Percentiles rank a stretch among this genome's conserved stretches.
Conservation (phyloP, 2,113 vertebrate genomes). For the Bufo gargarizans region DNA sequence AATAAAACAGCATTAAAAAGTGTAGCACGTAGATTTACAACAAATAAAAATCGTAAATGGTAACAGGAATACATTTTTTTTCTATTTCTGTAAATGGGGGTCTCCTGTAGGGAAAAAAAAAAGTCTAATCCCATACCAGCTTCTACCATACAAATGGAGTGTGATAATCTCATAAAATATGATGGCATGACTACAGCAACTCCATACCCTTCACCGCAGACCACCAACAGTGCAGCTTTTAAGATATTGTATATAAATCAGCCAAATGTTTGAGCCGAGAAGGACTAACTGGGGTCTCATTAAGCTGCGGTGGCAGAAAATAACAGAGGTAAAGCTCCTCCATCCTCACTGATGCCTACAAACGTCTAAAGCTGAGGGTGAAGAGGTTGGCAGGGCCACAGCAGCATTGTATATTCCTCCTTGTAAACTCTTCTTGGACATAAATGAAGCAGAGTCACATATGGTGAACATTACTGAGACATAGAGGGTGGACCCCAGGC, state of each 20-base stretch:
- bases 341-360: not conserved
- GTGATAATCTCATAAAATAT: conserved; percentile 16
- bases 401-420: not conserved
- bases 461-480: conserved; percentile 32
- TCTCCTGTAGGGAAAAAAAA: not conserved
- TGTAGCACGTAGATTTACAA: too few species aligned
- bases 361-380: not conserved
- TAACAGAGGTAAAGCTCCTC: not conserved
- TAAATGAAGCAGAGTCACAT: conserved; percentile 22
- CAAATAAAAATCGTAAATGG: not conserved
- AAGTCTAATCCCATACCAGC: not conserved
- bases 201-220: conserved; percentile 26
- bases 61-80: not conserved
- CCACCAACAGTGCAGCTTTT: conserved; percentile 34
- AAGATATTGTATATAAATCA: conserved; percentile 24
- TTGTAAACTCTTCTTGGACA: conserved; percentile 10
- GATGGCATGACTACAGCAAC: conserved; percentile 14
- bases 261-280: conserved; percentile 8
- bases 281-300: conserved; percentile 11
- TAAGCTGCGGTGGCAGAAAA: conserved; percentile 16
- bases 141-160: not conserved
- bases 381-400: not conserved
- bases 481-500: not conserved
- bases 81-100: not conserved
- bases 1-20: too few species aligned